Conservation (phyloP, 2,888 invertebrate species). For the Busseola fusca region DNA sequence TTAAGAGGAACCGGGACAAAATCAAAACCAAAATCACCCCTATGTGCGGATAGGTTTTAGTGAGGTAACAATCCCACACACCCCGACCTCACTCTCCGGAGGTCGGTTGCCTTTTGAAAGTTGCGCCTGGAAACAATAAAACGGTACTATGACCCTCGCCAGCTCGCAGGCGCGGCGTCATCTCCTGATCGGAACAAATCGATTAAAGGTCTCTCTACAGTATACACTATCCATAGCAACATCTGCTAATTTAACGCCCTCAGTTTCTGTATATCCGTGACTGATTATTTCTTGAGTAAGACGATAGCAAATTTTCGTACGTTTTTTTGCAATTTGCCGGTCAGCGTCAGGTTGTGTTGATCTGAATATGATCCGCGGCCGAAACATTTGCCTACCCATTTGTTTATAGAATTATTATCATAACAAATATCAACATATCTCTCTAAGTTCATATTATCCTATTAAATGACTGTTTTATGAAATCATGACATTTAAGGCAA, state of each 20-base stretch:
- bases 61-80: no score
- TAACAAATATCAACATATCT: not conserved
- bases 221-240: not conserved
- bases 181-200: constrained; percentile 1
- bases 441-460: not conserved
- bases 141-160: not conserved
- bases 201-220: not conserved
- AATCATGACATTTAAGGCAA: no score
- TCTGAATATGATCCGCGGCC: not conserved
- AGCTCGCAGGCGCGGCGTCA: constrained; percentile 1
- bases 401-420: not conserved
- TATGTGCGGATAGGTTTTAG: no score
- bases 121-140: no score
- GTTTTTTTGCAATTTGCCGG: not conserved
- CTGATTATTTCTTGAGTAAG: constrained; percentile 9
- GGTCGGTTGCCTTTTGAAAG: no score
- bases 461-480: not conserved
- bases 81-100: no score
- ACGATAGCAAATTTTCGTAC: not conserved
- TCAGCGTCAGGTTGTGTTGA: not conserved
- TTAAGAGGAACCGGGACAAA: no score
- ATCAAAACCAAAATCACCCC: no score
- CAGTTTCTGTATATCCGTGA: constrained; percentile 16
- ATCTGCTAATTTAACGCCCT: not conserved
- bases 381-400: not conserved